Conservation (phyloP, 2,113 vertebrate species). For the Malurus alboscapulatus region DNA sequence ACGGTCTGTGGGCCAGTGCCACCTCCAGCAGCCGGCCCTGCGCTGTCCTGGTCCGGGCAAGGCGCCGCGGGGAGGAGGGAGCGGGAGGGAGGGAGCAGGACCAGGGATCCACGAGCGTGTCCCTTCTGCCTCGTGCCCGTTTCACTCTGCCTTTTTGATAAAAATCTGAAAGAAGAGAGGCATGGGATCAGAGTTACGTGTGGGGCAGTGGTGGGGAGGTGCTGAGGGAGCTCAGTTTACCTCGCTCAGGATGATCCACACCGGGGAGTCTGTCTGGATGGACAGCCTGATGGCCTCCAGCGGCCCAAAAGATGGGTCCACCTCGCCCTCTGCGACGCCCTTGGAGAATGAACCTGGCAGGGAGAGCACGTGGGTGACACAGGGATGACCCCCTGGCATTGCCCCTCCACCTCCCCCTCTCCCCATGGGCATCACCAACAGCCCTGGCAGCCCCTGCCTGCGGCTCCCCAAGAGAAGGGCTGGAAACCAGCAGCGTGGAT, state of each 20-base stretch:
- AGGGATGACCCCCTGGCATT: not conserved
- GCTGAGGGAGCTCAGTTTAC: conserved; percentile 44
- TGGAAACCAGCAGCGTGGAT: fast-evolving
- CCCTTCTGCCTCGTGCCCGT: not conserved
- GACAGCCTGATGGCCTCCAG: conserved; percentile 91
- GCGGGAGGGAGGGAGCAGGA: not conserved
- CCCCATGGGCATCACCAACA: fast-evolving
- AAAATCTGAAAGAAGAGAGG: conserved; percentile 82
- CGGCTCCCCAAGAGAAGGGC: fast-evolving
- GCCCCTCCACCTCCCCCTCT: not conserved
- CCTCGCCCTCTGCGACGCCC: conserved; percentile 89
- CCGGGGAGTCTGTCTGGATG: conserved; percentile 91
- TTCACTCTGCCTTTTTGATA: conserved; percentile 89
- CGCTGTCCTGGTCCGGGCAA: not conserved
- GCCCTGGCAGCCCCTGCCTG: not conserved
- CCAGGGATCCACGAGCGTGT: not conserved
- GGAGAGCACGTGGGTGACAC: fast-evolving
- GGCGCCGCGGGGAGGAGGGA: not conserved
- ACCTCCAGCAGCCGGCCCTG: not conserved
- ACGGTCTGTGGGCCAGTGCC: fast-evolving
- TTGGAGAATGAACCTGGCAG: conserved; percentile 87
- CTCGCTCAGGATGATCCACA: conserved; percentile 98
- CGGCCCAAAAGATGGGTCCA: conserved; percentile 90
- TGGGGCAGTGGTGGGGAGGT: not conserved
- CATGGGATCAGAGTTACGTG: not conserved